Percentiles rank a stretch among this genome's conserved stretches.
Evolutionary conservation across 37 sponge, comb jelly and placozoan species (phyloP).

Genomic region (Halisarca cf. caerulea): DNA sequence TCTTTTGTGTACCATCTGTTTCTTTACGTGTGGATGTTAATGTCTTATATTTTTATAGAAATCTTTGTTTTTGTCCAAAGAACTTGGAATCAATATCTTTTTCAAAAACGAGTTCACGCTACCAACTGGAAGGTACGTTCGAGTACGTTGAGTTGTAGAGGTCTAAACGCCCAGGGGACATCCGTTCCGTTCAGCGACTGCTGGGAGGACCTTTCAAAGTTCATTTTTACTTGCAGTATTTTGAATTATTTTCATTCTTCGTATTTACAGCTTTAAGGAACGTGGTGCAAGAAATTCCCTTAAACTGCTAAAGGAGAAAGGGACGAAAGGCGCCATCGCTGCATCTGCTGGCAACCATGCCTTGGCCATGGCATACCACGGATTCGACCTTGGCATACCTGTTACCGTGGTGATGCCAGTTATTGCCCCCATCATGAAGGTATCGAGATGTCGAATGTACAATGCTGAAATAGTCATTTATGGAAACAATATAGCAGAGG

Average conservation of each 20-base stretch:
- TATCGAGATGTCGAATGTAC: constrained; percentile 59
- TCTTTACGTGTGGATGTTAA: too few species aligned
- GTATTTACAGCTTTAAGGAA: constrained; percentile 80
- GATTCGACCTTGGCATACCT: constrained; percentile 59
- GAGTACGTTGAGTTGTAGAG: too few species aligned
- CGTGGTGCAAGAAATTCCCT: constrained; percentile 86
- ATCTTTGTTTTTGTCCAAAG: constrained; percentile 56
- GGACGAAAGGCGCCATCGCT: constrained; percentile 80
- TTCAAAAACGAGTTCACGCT: constrained; percentile 80
- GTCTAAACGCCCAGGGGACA: too few species aligned
- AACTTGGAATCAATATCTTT: constrained; percentile 69
- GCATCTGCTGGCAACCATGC: constrained; percentile 96
- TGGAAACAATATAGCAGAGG: constrained; percentile 73
- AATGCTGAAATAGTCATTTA: constrained; percentile 63
- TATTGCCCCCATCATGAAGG: constrained; percentile 81
- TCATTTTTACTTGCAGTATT: too few species aligned
- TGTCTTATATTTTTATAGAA: constrained; percentile 39
- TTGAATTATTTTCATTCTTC: too few species aligned
- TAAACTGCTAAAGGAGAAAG: constrained; percentile 60
- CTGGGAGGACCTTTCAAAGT: too few species aligned
- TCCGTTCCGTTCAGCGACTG: too few species aligned
- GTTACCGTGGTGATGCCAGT: constrained; percentile 86
- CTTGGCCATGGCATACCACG: constrained; percentile 84
- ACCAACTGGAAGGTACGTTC: constrained; percentile 76
- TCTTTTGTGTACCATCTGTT: too few species aligned